Base-by-base conservation (phyloP, 2,113 vertebrate species). In the Perca schrenkii region DNA sequence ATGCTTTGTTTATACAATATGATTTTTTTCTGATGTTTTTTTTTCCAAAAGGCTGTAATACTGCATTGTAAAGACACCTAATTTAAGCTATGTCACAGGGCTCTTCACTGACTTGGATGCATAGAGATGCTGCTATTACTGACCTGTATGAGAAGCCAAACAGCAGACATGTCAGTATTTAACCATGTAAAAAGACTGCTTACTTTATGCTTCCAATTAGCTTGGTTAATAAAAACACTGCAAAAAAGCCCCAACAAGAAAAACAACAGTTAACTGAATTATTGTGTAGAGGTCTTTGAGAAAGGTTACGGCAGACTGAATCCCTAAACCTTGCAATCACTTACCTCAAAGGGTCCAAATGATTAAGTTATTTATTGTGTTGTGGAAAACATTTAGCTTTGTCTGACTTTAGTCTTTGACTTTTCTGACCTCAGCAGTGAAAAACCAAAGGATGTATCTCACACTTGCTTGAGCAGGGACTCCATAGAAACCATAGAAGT, bases 311-410 rank as follows among this genome's bases (percentile, higher is more conserved):
- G 87, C 96, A 96, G 96, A 96, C 95, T 97, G 96, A 96, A 94
- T 94, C 94, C 95, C 79, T 95, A 87, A 94, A 94, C 95, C 96
- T 95, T 93, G 93, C 85, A 88, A 80, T 94, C 96, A 99, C 98
- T 99, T 97, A 99, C 98, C 98, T 99, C 93, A 49, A 31, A 84
- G 92, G 88, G 94, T 90, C 95, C 93, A 90, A 87, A 90, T 88
- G 93, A 87, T 89, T 92, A 93, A 82, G 72, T 82, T 80, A 92
- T 65, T 85, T 83, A 84, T 77, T 88, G 68, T 87, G 79, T 83
- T 84, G 68, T 79, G 54, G 79, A 73, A 84, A 83, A 84, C 16
- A 31, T 90, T 93, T 95, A 91, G 86, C 89, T 94, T 94, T 93
- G 94, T 95, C 94, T 95, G 86, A 94, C 95, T 95, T 43, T 92